These are phyloP conservation scores for Pteronura brasiliensis DNA, from an alignment of 2,113 vertebrate species.

Conservation along the genomic window DNA sequence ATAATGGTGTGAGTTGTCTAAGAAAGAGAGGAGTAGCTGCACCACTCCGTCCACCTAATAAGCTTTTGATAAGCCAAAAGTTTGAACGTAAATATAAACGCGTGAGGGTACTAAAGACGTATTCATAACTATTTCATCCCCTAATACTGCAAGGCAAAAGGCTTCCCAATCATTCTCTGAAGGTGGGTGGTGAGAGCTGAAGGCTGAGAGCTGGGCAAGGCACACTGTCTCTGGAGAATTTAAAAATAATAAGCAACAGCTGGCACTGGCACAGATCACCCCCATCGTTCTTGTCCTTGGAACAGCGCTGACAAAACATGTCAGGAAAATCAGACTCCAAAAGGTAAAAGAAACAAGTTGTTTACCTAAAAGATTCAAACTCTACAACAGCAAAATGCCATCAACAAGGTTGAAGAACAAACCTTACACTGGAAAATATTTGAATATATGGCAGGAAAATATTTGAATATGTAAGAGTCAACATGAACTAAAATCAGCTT, in stretches of 20 bases:
- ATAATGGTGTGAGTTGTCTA: background rate
- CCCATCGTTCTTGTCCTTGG: background rate
- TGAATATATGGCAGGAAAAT: background rate
- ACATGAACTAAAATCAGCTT: background rate
- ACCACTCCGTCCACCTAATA: background rate
- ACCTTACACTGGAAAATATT: background rate
- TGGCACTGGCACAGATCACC: background rate
- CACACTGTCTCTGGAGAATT: background rate
- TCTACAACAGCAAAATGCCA: background rate
- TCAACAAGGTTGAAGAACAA: background rate
- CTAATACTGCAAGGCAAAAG: background rate
- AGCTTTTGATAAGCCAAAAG: background rate
- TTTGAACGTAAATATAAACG: background rate
- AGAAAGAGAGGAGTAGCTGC: background rate
- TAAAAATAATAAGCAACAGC: background rate
- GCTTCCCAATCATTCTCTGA: background rate
- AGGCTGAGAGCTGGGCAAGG: background rate
- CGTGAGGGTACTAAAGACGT: background rate
- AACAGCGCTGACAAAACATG: fast-evolving
- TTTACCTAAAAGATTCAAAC: background rate
- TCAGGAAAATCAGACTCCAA: background rate
- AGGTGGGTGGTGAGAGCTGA: background rate
- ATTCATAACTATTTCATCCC: background rate
- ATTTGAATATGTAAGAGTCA: background rate
- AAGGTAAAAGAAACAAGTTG: background rate